Evolutionary conservation across 2,888 invertebrate species (phyloP).

Genomic region (Drosophila melanocephala): DNA sequence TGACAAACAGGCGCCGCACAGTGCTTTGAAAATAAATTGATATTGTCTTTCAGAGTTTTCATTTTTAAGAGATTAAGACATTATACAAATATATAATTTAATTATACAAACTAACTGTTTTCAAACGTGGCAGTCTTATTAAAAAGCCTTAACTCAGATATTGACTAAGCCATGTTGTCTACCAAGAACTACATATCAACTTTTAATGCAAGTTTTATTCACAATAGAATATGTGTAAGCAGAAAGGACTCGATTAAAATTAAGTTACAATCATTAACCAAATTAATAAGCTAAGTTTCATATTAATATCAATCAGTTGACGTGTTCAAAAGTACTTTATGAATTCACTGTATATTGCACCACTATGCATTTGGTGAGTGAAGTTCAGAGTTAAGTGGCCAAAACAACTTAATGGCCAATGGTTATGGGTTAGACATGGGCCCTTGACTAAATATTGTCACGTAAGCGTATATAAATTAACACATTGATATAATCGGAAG

Average conservation of each 20-base stretch:
- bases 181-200: not conserved
- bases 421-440: conserved; percentile 66
- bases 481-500: conserved; percentile 45
- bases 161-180: not conserved
- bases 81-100: not conserved
- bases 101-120: not conserved
- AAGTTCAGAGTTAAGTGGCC: conserved; percentile 62
- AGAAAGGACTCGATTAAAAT: not conserved
- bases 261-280: not conserved
- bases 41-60: not conserved
- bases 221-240: not conserved
- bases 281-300: not conserved
- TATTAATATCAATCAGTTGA: not conserved
- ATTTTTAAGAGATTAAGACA: not conserved
- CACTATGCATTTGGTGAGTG: conserved; percentile 29
- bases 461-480: conserved; percentile 38
- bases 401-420: conserved; percentile 46
- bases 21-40: conserved; percentile 34
- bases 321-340: not conserved
- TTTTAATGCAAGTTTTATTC: not conserved
- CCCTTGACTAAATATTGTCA: conserved; percentile 76
- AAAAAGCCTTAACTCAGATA: not conserved
- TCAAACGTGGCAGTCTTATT: not conserved
- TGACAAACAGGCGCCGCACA: conserved; percentile 72
- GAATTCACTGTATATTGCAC: not conserved